A percentile compares a stretch with the other conserved stretches of the same genome.
These are phyloP conservation scores for Nysson spinosus DNA, from an alignment of 2,888 invertebrate genomes.

Conservation along the genomic window DNA sequence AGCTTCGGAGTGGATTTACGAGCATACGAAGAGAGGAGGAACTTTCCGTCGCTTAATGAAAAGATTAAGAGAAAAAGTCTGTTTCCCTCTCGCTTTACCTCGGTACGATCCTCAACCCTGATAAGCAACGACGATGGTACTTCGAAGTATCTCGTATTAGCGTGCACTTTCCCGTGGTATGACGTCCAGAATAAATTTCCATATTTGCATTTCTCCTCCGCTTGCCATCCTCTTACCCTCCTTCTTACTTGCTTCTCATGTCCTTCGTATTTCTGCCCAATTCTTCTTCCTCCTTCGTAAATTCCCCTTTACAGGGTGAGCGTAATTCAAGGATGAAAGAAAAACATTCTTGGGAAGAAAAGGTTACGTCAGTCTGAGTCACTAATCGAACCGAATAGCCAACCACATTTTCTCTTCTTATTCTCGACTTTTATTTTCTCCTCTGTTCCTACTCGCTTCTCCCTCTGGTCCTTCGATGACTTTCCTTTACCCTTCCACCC, in stretches of 20 bases:
- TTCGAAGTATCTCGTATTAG: conserved; percentile 41
- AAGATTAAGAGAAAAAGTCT: conserved; percentile 8
- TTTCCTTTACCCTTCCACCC: background rate
- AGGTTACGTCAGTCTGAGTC: conserved; percentile 51
- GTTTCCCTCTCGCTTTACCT: background rate
- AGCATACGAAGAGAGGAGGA: background rate
- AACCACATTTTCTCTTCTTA: conserved; percentile 26
- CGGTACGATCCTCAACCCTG: background rate
- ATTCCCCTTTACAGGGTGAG: background rate
- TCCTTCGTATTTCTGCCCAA: background rate
- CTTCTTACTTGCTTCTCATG: background rate
- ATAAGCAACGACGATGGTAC: background rate
- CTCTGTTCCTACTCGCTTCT: background rate
- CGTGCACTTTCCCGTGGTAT: conserved; percentile 13
- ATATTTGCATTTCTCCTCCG: conserved; percentile 31
- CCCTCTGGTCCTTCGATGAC: background rate
- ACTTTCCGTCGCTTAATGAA: conserved; percentile 2
- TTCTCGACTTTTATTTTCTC: background rate
- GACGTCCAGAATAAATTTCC: conserved; percentile 51
- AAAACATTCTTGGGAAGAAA: conserved; percentile 36
- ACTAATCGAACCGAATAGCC: conserved; percentile 54
- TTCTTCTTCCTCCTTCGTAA: background rate
- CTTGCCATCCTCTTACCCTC: background rate
- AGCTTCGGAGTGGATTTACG: background rate
- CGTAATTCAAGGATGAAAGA: conserved; percentile 39